Conservation (phyloP, 2,797 vertebrate genomes). For the Perodicticus potto region DNA sequence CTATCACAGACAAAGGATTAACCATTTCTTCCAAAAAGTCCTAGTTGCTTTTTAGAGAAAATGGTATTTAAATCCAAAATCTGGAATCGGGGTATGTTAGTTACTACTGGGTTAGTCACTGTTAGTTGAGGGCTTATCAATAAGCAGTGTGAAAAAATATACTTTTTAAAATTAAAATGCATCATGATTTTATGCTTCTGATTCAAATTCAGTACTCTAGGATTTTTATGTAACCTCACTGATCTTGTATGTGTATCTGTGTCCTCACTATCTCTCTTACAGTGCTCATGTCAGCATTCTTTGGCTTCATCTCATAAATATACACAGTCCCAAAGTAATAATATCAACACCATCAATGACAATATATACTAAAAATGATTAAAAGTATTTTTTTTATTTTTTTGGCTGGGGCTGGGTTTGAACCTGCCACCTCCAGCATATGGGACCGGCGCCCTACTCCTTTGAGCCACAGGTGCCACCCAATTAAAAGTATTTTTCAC, state of each 20-base stretch:
- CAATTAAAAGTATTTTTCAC: not conserved
- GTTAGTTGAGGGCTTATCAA: not conserved
- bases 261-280: not conserved
- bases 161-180: not conserved
- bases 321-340: not conserved
- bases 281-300: not conserved
- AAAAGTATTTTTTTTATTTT: not conserved
- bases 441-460: too few species aligned
- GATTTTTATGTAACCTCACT: not conserved
- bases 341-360: not conserved
- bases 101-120: not conserved
- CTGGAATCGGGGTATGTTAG: not conserved
- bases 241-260: not conserved
- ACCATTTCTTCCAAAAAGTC: not conserved
- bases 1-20: not conserved
- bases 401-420: too few species aligned
- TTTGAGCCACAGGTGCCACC: too few species aligned
- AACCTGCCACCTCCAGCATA: too few species aligned
- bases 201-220: not conserved
- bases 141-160: not conserved
- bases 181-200: not conserved
- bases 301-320: not conserved
- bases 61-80: not conserved
- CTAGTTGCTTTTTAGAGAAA: not conserved
- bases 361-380: not conserved